phyloP scores from a whole-genome alignment of 2,797 vertebrate genomes.

The Benthosema pterotum region DNA sequence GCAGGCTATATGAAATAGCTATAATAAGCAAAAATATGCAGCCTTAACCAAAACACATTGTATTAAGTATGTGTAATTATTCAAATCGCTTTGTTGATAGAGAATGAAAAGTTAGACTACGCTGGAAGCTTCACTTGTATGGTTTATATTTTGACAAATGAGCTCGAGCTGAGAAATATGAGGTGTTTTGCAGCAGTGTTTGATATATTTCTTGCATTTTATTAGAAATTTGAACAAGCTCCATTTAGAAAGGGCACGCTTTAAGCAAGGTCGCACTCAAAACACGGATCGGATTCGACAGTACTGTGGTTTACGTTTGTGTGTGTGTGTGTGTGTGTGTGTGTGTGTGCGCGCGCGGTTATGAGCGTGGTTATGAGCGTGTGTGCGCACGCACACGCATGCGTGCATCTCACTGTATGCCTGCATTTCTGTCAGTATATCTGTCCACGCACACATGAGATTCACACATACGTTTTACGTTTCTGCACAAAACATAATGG shows the following conservation, averaged over 20 bases:
- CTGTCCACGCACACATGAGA: too few relatives aligned
- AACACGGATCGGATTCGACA: too few relatives aligned
- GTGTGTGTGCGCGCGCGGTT: background rate
- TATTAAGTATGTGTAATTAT: constrained; percentile 4
- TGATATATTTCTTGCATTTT: background rate
- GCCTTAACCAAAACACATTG: background rate
- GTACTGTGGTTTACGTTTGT: too few relatives aligned
- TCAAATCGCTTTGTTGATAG: background rate
- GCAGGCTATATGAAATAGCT: constrained; percentile 3
- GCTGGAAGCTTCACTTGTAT: background rate
- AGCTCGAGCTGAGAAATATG: too few relatives aligned
- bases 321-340: constrained; percentile 1
- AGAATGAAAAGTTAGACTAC: constrained; percentile 5
- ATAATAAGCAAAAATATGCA: constrained; percentile 7
- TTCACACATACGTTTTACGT: too few relatives aligned
- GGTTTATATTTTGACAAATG: background rate
- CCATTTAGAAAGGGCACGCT: too few relatives aligned
- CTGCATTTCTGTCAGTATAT: too few relatives aligned
- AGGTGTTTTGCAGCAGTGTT: background rate
- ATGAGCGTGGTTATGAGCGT: background rate
- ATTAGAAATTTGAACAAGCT: too few relatives aligned
- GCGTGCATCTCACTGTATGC: background rate
- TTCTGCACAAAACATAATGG: too few relatives aligned
- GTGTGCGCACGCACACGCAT: background rate
- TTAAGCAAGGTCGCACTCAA: too few relatives aligned